Base-by-base conservation (phyloP, 2,113 vertebrate genomes). In the Sturnira hondurensis region DNA sequence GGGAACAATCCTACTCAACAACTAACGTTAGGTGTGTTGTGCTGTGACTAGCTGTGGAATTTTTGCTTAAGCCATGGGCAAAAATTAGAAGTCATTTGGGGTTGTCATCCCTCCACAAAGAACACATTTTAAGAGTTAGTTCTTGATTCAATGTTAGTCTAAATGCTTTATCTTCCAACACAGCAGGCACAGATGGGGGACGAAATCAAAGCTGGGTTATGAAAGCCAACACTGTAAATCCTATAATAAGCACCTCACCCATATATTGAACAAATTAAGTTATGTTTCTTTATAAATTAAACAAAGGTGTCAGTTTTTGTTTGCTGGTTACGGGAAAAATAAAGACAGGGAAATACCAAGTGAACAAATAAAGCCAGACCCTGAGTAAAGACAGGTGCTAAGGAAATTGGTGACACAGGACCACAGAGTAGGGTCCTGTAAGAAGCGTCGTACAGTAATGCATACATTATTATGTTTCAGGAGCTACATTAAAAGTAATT, bases 341-440 rank as follows among this genome's bases (percentile, higher is more conserved):
- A 76, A 90, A 90, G 63, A 94, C 38, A 93, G 10, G 86, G 56
- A 92, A 96, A 85, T 84, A 52, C 2, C 52, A 92, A 81, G 63
- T 84, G 41, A 74, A 73, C 31, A 78, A 92, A 54, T 14, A 43
- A 80, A 84, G 70, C 31, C 24, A 70, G 47, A 15, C 31, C 47
- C 43, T 93, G 65, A 70, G 36, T 82, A 80, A 80, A 80, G 52
- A 92, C 33, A 56, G 38, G 12, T 16, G n/a, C 33, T 68, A 95
- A 41, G 17, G 41, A 74, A 80, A 54, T 54, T 74, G 24, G 56
- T 81, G 15, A 38, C 31, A 38, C 28, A 61, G 41, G 13, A 45
- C 58, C 71, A 24, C 8, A 84, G 56, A 88, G 26, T 36, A n/a
- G n/a, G n/a, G n/a, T n/a, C n/a, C n/a, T n/a, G n/a, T n/a, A n/a